Percentiles rank a stretch among this genome's conserved stretches.
These are phyloP conservation scores for Oreochromis mossambicus DNA, from an alignment of 2,797 vertebrate genomes.

Conservation along the genomic window DNA sequence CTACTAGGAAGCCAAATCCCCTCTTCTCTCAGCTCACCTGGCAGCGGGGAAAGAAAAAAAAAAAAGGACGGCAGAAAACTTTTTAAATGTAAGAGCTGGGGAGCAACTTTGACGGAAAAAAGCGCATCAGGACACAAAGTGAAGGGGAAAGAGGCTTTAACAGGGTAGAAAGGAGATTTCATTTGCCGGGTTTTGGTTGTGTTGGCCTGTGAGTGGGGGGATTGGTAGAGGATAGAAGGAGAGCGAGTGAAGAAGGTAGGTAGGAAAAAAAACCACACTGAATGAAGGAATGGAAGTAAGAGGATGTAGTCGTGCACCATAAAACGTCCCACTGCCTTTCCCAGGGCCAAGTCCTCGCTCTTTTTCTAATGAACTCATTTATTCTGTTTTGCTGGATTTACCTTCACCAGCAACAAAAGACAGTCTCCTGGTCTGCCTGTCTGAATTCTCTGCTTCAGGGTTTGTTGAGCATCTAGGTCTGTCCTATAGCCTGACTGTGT, in stretches of 20 bases:
- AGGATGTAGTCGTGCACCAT: constrained; percentile 23
- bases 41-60: constrained; percentile 23
- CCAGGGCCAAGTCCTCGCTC: constrained; percentile 48
- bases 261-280: neutral
- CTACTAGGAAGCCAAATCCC: constrained; percentile 59
- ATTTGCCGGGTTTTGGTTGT: constrained; percentile 49
- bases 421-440: constrained; percentile 19
- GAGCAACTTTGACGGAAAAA: constrained; percentile 67
- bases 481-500: constrained; percentile 54
- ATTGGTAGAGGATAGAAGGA: constrained; percentile 33
- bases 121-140: constrained; percentile 60
- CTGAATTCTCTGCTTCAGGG: constrained; percentile 42
- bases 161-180: constrained; percentile 33
- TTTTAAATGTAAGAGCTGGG: constrained; percentile 50
- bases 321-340: constrained; percentile 58
- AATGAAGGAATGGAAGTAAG: neutral
- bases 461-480: constrained; percentile 59
- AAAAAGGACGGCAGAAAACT: constrained; percentile 43
- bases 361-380: constrained; percentile 67
- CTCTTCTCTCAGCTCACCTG: constrained; percentile 60
- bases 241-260: neutral
- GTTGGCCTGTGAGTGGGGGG: constrained; percentile 36
- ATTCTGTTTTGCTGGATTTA: constrained; percentile 63
- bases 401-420: constrained; percentile 45
- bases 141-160: constrained; percentile 62